Evolutionary conservation across 2,888 invertebrate species (phyloP).

Genomic region (Erebia ligea): DNA sequence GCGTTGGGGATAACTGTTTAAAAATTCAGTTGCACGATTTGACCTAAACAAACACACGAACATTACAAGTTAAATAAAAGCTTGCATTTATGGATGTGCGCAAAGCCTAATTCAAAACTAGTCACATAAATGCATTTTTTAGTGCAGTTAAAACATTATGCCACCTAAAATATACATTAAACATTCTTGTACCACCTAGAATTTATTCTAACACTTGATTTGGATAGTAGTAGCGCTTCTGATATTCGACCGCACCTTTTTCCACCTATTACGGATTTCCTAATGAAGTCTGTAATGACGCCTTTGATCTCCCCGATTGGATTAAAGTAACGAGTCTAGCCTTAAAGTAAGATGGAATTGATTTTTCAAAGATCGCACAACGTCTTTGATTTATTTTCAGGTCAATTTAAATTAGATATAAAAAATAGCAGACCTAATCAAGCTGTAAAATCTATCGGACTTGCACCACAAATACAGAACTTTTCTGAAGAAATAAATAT

Average conservation of each 20-base stretch:
- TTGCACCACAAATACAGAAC: no score
- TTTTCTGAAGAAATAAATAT: no score
- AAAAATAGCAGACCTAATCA: neutral
- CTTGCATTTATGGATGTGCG: neutral
- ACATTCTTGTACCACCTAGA: conserved; percentile 19
- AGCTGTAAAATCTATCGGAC: no score
- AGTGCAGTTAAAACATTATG: neutral
- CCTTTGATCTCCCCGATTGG: conserved; percentile 18
- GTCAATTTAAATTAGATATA: neutral
- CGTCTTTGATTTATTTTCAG: neutral
- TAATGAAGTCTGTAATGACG: conserved; percentile 22
- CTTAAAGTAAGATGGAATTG: neutral
- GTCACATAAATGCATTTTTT: neutral
- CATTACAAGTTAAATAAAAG: no score
- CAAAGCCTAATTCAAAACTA: neutral
- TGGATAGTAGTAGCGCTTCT: neutral
- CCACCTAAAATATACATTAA: neutral
- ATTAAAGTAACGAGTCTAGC: neutral
- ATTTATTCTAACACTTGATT: conserved; percentile 19
- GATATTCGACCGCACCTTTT: conserved; percentile 29
- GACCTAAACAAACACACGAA: no score
- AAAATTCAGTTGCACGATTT: no score
- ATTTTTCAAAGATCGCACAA: neutral
- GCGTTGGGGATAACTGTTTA: no score
- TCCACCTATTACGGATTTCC: conserved; percentile 23